phyloP scores from a whole-genome alignment of 92 coral and sea anemone genomes.

The Actinostola sp. region DNA sequence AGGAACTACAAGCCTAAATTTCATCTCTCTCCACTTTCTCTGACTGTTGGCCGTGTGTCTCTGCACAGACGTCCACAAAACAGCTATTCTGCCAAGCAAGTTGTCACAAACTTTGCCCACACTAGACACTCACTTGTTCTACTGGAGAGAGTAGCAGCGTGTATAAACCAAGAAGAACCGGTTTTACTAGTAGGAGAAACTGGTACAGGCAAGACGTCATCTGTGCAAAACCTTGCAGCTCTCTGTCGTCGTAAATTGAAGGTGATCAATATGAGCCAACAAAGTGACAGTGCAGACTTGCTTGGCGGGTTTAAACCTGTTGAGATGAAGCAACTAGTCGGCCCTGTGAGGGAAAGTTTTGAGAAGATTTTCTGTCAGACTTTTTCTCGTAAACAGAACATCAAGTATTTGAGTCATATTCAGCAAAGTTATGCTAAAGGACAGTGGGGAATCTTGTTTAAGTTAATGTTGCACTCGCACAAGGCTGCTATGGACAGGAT shows the following conservation, averaged over 20 bases:
- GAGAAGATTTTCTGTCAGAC: constrained; percentile 83
- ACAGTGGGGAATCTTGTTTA: constrained; percentile 89
- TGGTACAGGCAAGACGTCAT: constrained; percentile 97
- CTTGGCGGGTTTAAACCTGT: constrained; percentile 98
- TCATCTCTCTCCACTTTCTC: constrained; percentile 66
- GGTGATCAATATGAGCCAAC: constrained; percentile 98
- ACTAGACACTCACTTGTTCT: constrained; percentile 88
- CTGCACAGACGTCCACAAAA: constrained; percentile 51
- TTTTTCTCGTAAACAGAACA: constrained; percentile 94
- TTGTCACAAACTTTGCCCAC: constrained; percentile 75
- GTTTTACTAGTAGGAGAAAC: constrained; percentile 95
- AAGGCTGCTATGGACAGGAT: constrained; percentile 77
- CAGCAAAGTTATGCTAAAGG: constrained; percentile 87
- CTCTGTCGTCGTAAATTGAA: constrained; percentile 71
- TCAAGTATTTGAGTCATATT: constrained; percentile 78
- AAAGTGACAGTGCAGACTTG: constrained; percentile 95
- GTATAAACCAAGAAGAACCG: constrained; percentile 87
- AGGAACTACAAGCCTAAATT: constrained; percentile 83
- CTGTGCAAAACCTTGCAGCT: constrained; percentile 80
- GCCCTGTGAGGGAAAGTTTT: constrained; percentile 86
- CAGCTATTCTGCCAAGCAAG: background rate
- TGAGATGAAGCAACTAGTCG: constrained; percentile 94
- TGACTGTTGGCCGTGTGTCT: constrained; percentile 87
- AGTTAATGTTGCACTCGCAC: constrained; percentile 84
- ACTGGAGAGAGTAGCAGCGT: constrained; percentile 85